phyloP scores from a whole-genome alignment of 2,888 invertebrate species.

The Eupeodes luniger region DNA sequence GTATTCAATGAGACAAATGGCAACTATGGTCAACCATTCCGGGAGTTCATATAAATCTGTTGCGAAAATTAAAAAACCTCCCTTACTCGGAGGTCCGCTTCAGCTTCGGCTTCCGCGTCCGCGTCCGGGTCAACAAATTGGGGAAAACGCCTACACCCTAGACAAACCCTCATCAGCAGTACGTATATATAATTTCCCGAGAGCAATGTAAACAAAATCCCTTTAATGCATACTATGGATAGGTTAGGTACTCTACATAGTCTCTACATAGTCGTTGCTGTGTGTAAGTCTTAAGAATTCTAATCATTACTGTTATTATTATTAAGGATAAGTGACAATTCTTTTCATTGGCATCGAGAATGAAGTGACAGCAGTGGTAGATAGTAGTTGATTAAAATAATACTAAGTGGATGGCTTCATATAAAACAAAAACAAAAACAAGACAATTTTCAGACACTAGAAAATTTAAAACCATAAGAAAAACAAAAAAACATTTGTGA shows the following conservation, averaged over 20 bases:
- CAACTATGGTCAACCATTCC: constrained; percentile 83
- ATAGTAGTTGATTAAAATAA: constrained; percentile 70
- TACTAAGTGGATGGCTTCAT: constrained; percentile 55
- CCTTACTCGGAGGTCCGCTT: neutral
- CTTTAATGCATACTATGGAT: constrained; percentile 17
- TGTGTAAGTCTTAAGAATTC: constrained; percentile 59
- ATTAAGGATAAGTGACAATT: constrained; percentile 52
- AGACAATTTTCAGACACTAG: constrained; percentile 44
- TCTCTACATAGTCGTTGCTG: constrained; percentile 34
- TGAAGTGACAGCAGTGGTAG: neutral
- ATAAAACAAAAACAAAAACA: constrained; percentile 27
- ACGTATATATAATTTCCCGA: neutral
- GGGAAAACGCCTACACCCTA: constrained; percentile 23
- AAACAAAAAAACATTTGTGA: constrained; percentile 60
- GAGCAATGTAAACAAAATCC: constrained; percentile 37
- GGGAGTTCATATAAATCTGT: constrained; percentile 82
- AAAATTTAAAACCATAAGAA: constrained; percentile 37
- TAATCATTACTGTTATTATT: constrained; percentile 66
- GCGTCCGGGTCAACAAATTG: constrained; percentile 62
- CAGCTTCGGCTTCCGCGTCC: neutral
- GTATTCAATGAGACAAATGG: constrained; percentile 80
- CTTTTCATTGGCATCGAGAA: constrained; percentile 74
- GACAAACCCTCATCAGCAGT: constrained; percentile 1
- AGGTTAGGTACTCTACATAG: neutral
- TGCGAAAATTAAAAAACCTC: neutral